Percentiles rank a stretch among this genome's conserved stretches.
Evolutionary conservation across 2,113 vertebrate genomes (phyloP).

Genomic region (Pavo muticus): DNA sequence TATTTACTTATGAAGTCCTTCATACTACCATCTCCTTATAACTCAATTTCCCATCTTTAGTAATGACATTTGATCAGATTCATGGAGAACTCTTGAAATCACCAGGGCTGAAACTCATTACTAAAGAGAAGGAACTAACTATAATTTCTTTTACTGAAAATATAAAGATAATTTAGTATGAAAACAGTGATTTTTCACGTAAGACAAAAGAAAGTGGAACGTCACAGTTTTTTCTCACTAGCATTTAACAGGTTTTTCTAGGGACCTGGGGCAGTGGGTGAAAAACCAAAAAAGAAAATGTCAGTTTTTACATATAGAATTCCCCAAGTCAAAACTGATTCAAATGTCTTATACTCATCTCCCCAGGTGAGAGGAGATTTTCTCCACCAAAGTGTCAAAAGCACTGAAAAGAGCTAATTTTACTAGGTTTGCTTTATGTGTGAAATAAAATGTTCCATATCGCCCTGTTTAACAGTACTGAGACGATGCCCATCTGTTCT

Average conservation of each 20-base stretch:
- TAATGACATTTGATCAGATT: neutral
- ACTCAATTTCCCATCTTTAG: neutral
- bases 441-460: conserved; percentile 36
- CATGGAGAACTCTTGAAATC: neutral
- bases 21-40: neutral
- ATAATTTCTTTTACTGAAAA: neutral
- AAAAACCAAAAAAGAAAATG: conserved; percentile 44
- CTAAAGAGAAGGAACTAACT: neutral
- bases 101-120: neutral
- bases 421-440: conserved; percentile 36
- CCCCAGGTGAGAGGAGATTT: neutral
- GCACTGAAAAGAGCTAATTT: conserved; percentile 53
- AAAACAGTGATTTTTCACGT: neutral
- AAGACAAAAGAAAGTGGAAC: neutral
- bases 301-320: conserved; percentile 69
- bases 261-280: conserved; percentile 18
- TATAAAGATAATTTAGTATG: neutral
- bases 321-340: conserved; percentile 45
- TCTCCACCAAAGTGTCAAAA: conserved; percentile 51
- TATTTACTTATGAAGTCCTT: neutral
- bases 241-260: conserved; percentile 38
- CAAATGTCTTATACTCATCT: conserved; percentile 30
- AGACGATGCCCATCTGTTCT: conserved; percentile 56
- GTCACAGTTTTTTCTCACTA: neutral
- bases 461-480: neutral